Conservation (phyloP, 2,888 invertebrate species). For the Lymantria dispar region DNA sequence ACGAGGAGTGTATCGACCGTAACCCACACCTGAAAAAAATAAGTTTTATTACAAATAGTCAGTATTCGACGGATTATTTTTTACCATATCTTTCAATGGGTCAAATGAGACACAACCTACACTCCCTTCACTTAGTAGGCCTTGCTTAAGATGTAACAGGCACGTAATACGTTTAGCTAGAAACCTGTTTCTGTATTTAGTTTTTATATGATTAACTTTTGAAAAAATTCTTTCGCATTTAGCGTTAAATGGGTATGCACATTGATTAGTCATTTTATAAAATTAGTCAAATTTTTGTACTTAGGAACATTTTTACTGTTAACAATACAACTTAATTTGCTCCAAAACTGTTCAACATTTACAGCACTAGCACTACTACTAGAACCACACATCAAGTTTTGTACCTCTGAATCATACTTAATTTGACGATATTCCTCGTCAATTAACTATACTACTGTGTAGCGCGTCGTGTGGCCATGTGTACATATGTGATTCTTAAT, state of each 20-base stretch:
- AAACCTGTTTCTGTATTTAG: not conserved
- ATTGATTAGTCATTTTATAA: not conserved
- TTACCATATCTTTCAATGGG: too few relatives aligned
- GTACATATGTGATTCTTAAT: too few relatives aligned
- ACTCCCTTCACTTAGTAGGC: too few relatives aligned
- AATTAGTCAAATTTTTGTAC: not conserved
- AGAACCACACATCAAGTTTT: not conserved
- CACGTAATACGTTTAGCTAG: too few relatives aligned
- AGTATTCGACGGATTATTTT: too few relatives aligned
- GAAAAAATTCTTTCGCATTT: not conserved
- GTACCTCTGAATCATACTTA: not conserved
- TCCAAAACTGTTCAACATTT: not conserved
- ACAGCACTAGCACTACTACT: not conserved
- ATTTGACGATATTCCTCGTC: not conserved
- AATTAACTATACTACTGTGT: not conserved
- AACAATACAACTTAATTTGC: not conserved
- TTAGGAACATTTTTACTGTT: not conserved
- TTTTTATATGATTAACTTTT: not conserved
- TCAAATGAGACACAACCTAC: too few relatives aligned
- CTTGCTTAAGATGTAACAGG: too few relatives aligned
- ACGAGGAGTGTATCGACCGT: too few relatives aligned
- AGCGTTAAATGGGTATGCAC: not conserved
- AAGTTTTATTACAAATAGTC: too few relatives aligned
- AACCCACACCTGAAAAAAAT: too few relatives aligned
- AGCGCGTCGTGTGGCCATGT: too few relatives aligned